phyloP scores from a whole-genome alignment of 2,113 vertebrate genomes.

The Anarhynchus alexandrinus region DNA sequence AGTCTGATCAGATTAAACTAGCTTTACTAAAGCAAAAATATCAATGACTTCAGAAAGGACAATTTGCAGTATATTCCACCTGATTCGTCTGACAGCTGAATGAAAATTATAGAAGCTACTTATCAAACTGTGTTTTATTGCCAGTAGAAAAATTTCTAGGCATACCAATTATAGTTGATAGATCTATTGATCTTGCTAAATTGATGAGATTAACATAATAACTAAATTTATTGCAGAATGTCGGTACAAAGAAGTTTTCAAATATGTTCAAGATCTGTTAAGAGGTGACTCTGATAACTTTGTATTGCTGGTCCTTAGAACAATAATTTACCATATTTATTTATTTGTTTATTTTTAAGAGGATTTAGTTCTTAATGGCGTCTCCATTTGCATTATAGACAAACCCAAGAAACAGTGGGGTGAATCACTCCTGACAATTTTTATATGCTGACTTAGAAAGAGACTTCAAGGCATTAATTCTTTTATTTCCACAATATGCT shows the following conservation, averaged over 20 bases:
- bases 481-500: not conserved
- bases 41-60: conserved; percentile 3
- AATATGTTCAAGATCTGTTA: not conserved
- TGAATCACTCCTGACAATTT: not conserved
- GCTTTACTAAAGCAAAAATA: conserved; percentile 7
- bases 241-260: not conserved
- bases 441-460: not conserved
- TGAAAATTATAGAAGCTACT: not conserved
- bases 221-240: not conserved
- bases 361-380: not conserved
- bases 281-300: not conserved
- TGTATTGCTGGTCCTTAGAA: not conserved
- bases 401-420: not conserved
- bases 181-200: not conserved
- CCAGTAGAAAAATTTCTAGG: not conserved
- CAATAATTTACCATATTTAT: not conserved
- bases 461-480: not conserved
- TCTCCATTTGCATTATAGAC: not conserved
- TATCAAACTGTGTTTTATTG: not conserved
- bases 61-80: not conserved
- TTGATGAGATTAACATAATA: not conserved
- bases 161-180: not conserved
- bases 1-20: not conserved
- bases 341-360: not conserved
- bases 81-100: not conserved